Base-by-base conservation (phyloP, 2,888 invertebrate species). In the Drosophila nr. fundita region DNA sequence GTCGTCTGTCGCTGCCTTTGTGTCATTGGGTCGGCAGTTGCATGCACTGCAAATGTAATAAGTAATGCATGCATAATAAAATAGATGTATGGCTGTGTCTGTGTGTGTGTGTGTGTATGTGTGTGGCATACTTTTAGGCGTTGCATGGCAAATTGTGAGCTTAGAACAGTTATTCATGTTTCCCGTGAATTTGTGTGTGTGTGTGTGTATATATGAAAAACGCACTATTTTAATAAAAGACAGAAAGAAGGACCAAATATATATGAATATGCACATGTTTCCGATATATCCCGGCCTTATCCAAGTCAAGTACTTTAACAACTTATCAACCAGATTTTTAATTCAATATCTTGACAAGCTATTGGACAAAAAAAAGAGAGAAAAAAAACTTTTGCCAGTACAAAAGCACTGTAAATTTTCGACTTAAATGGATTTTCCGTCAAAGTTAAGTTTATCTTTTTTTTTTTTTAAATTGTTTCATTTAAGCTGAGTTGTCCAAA, bases 21-120 rank as follows among this genome's bases (percentile, higher is more conserved):
- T 45, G 49, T 54, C 68, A 42, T 42, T 58, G 24, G 66, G 40
- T 76, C 61, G 65, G 21, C 60, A 50, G 57, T 73, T 63, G 63
- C 60, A 57, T 57, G 32, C 40, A 52, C 70, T 75, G 79, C 52
- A 78, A 78, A 78, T 78, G 72, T 79, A 78, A 78, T 78, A 79
- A 78, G 78, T 78, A 78, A 78, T 75, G 79, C 72, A 76, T 79
- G 76, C 78, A 78, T 76, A 79, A 78, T 78, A 78, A 72, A 74
- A 78, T 70, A 58, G 29, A 74, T 74, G 13, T 60, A 29, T 63
- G 32, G 42, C 18, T 45, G 11, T n/a, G n/a, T n/a, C n/a, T 15
- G 13, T 29, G 24, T 58, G 48, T 42, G 29, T 36, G 45, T 61
- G 34, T 40, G 62, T 27, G 38, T 65, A 54, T 80, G 74, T 21